Percentiles rank a stretch among this genome's conserved stretches.
phyloP scores from a whole-genome alignment of 2,888 invertebrate species.

The Neoitamus cyanurus region DNA sequence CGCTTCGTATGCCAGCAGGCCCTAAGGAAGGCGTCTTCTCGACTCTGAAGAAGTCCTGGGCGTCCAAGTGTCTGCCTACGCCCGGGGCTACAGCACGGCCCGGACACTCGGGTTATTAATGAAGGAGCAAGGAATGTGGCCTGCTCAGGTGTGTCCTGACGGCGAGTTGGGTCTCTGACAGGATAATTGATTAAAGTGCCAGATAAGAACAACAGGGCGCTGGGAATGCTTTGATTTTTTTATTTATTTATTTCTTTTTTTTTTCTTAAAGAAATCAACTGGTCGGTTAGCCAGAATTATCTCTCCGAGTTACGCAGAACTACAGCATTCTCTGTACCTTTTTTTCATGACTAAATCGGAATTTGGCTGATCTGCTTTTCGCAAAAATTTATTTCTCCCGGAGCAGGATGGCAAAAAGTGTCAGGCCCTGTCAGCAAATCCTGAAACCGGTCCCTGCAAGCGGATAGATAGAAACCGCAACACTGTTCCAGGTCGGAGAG shows the following conservation, averaged over 20 bases:
- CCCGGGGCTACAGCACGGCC: not conserved
- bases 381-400: conserved; percentile 21
- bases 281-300: not conserved
- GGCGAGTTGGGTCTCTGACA: conserved; percentile 3
- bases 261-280: not conserved
- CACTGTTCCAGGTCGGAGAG: not conserved
- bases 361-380: conserved; percentile 28
- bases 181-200: conserved; percentile 28
- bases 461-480: not conserved
- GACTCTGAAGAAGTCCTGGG: conserved; percentile 41
- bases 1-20: conserved; percentile 32
- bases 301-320: conserved; percentile 11
- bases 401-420: not conserved
- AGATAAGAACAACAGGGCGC: conserved; percentile 15
- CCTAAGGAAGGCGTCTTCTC: not conserved
- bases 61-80: conserved; percentile 49
- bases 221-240: not conserved
- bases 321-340: not conserved
- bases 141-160: conserved; percentile 47
- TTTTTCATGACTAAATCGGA: conserved; percentile 1
- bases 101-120: conserved; percentile 41
- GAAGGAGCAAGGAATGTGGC: conserved; percentile 25
- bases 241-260: not conserved
- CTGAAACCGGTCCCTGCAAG: not conserved
- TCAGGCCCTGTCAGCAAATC: conserved; percentile 22